A percentile compares a stretch with the other conserved stretches of the same genome.
These are phyloP conservation scores for Tridacna crocea DNA, from an alignment of 2,888 invertebrate species.

Conservation along the genomic window DNA sequence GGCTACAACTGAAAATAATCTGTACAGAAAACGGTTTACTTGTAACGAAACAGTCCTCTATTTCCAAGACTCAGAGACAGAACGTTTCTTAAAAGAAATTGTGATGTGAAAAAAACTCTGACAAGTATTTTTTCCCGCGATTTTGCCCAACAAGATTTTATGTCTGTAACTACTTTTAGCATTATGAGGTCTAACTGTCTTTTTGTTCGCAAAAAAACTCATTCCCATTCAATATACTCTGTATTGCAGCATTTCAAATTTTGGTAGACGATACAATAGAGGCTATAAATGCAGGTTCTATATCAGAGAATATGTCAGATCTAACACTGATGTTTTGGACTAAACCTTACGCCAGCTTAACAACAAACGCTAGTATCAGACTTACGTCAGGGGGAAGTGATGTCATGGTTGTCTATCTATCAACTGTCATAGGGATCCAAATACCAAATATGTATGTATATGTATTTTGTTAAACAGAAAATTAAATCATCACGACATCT, in stretches of 20 bases:
- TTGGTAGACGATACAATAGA: conserved; percentile 2
- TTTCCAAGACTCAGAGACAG: too few relatives aligned
- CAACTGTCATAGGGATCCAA: neutral
- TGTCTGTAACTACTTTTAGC: too few relatives aligned
- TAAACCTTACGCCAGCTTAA: neutral
- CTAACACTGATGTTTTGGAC: conserved; percentile 23
- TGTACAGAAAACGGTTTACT: too few relatives aligned
- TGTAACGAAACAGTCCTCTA: too few relatives aligned
- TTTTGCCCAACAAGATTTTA: too few relatives aligned
- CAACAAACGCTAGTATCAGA: neutral
- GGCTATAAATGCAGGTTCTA: neutral
- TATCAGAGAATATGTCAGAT: neutral
- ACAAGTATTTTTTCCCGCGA: too few relatives aligned
- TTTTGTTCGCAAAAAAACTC: neutral
- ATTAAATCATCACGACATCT: too few relatives aligned
- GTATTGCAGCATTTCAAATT: conserved; percentile 16
- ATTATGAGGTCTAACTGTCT: too few relatives aligned
- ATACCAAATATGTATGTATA: conserved; percentile 13
- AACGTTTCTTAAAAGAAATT: too few relatives aligned
- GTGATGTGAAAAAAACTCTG: too few relatives aligned
- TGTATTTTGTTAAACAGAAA: too few relatives aligned
- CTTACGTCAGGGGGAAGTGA: neutral
- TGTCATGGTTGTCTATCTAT: neutral
- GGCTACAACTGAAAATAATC: too few relatives aligned
- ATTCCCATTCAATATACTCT: neutral